Evolutionary conservation across 2,888 invertebrate genomes (phyloP).

Genomic region (Drosophila melanosoma): DNA sequence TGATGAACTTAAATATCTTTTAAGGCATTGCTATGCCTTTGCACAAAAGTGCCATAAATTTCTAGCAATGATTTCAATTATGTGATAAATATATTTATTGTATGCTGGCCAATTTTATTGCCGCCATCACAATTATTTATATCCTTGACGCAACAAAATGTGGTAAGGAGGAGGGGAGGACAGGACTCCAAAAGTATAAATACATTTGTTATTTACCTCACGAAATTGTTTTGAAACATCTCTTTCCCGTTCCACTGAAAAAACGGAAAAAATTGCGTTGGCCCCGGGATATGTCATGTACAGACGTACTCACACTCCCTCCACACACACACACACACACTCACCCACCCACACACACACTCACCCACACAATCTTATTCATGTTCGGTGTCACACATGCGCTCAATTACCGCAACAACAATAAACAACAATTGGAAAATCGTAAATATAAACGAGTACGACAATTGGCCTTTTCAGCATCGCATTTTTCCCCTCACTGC

Average conservation of each 20-base stretch:
- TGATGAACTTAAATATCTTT: constrained; percentile 1
- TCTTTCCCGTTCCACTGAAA: constrained; percentile 5
- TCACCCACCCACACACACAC: not conserved
- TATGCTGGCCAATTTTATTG: constrained; percentile 31
- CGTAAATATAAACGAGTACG: constrained; percentile 51
- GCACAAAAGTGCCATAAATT: constrained; percentile 53
- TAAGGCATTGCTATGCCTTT: not conserved
- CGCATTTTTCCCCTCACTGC: not conserved
- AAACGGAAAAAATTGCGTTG: constrained; percentile 60
- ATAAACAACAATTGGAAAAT: constrained; percentile 72
- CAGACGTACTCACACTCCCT: constrained; percentile 23
- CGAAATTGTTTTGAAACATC: constrained; percentile 58
- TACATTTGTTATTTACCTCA: constrained; percentile 73
- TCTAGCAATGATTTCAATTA: constrained; percentile 67
- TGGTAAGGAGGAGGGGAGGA: not conserved
- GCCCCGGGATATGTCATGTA: constrained; percentile 45
- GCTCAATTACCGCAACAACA: constrained; percentile 70
- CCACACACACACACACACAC: constrained; percentile 1
- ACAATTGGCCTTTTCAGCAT: constrained; percentile 12
- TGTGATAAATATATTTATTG: constrained; percentile 63
- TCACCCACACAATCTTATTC: not conserved
- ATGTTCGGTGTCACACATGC: constrained; percentile 32
- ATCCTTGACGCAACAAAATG: constrained; percentile 8
- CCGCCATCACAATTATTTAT: constrained; percentile 55
- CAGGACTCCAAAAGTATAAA: constrained; percentile 42